These are phyloP conservation scores for Epinephelus cyanopodus DNA, from an alignment of 2,113 vertebrate species.

Conservation along the genomic window DNA sequence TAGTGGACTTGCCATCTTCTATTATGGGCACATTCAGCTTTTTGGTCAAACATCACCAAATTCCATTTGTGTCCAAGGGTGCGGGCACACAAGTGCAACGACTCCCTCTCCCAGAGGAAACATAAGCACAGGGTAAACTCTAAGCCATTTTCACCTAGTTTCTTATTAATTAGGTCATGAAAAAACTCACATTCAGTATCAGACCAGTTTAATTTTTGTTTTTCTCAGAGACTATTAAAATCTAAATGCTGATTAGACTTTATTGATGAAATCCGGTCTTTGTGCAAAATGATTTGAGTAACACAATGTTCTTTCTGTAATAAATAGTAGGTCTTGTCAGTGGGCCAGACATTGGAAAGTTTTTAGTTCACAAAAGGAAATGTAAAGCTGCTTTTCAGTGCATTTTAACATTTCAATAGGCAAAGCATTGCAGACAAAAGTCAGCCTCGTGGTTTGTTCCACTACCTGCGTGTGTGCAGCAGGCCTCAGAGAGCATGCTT, in stretches of 20 bases:
- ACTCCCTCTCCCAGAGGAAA: not conserved
- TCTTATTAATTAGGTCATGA: not conserved
- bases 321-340: not conserved
- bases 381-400: not conserved
- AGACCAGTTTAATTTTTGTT: not conserved
- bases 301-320: not conserved
- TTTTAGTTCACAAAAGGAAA: not conserved
- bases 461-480: not conserved
- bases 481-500: not conserved
- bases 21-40: not conserved
- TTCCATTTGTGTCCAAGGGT: not conserved
- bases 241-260: not conserved
- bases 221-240: not conserved
- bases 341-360: too few species aligned
- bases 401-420: not conserved
- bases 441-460: not conserved
- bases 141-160: not conserved
- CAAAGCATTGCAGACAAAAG: slow-evolving; percentile 9
- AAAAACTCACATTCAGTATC: not conserved
- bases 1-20: not conserved
- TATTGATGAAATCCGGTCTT: not conserved
- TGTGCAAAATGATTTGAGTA: not conserved
- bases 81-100: not conserved
- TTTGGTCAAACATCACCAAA: not conserved
- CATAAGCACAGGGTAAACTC: not conserved